phyloP scores from a whole-genome alignment of 2,888 invertebrate species.

The Eupithecia tripunctaria region DNA sequence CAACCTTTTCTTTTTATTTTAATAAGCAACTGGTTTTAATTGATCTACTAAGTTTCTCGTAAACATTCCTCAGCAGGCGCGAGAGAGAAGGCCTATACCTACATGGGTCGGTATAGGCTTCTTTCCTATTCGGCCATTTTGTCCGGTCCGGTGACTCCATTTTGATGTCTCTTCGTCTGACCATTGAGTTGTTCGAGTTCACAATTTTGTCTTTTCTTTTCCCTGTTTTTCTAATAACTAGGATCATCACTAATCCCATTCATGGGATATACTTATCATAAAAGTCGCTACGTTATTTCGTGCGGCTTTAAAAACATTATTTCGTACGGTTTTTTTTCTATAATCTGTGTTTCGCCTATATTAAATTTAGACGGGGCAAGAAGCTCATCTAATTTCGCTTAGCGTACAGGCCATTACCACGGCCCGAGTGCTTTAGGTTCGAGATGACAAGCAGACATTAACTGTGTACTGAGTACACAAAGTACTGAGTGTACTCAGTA shows the following conservation, averaged over 20 bases:
- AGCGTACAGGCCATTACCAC: neutral
- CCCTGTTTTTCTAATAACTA: neutral
- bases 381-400: neutral
- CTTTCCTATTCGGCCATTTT: neutral
- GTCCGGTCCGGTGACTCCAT: neutral
- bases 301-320: neutral
- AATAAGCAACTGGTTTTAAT: neutral
- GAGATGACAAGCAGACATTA: neutral
- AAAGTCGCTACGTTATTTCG: neutral
- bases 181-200: neutral
- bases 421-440: neutral
- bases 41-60: neutral
- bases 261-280: neutral
- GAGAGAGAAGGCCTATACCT: too few species aligned
- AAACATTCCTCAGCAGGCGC: neutral
- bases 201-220: neutral
- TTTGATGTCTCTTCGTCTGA: neutral
- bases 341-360: neutral
- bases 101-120: neutral
- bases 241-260: neutral
- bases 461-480: too few species aligned
- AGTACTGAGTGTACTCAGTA: too few species aligned
- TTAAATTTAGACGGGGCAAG: neutral
- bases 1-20: too few species aligned
- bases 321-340: neutral